Evolutionary conservation across 2,888 invertebrate genomes (phyloP), one percentile per base, ranked within the genome.

Genomic region (Oscheius sp.): DNA sequence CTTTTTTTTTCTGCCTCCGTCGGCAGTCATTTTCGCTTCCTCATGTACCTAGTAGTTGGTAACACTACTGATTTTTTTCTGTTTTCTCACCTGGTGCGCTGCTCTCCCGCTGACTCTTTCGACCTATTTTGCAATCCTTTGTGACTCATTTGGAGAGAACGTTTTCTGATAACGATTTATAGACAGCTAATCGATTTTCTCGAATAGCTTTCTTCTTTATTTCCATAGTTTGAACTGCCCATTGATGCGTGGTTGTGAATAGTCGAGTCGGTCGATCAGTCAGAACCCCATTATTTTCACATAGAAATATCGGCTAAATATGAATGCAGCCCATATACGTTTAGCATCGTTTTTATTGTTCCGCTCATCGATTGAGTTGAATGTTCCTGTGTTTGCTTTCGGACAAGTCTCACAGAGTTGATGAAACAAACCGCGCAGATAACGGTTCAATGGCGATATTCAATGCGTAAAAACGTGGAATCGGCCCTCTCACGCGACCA

Each of bases 161-260:
- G n/a, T 22, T 3, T 1, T 26, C 30, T 50, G 26, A n/a, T 12
- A n/a, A n/a, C 17, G 20, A 50, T 1, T 30, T 50, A 28, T 50
- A 6, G 8, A 20, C 44, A 6, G 44, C 8, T 41, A 20, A 17
- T 41, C 20, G 44, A 9, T 26, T 24, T 50, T 49, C 22, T 24
- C 50, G 1, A 17, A 28, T 50, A 28, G 30, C 28, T 24, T 50
- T 12, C 28, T 26, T 8, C 9, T 30, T 50, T 30, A 20, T 17
- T 14, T 41, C 2, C 20, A 12, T 20, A 22, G 56, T 56, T 36
- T n/a, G 17, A 32, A 54, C 33, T 56, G 56, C 56, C 56, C 5
- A 33, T 56, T 56, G 56, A 56, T 38, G 56, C 56, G 38, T 38
- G 38, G 17, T 20, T 22, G 38, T 56, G 56, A 56, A 56, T 56